Evolutionary conservation across 2,113 vertebrate species (phyloP).

Genomic region (Aphelocoma coerulescens): DNA sequence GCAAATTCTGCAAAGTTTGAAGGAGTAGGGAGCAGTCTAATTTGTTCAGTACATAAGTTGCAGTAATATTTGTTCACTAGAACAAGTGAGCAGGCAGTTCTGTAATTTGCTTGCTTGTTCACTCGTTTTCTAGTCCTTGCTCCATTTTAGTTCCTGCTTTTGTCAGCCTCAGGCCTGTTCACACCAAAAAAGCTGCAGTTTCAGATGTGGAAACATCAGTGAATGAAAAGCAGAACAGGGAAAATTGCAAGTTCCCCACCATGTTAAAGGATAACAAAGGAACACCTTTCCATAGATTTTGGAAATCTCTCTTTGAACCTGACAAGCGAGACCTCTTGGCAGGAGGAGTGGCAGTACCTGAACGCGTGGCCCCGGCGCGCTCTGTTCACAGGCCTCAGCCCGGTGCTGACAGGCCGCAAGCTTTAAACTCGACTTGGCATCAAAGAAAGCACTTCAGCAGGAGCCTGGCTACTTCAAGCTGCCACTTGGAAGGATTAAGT

Average conservation of each 20-base stretch:
- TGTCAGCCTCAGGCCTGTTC: neutral
- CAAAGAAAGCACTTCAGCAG: neutral
- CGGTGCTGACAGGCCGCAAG: neutral
- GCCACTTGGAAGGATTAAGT: slow-evolving; percentile 11
- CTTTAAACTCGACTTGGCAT: neutral
- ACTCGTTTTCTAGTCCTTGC: neutral
- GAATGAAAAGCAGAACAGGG: neutral
- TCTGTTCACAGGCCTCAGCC: neutral
- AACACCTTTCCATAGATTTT: neutral
- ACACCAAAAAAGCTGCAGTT: neutral
- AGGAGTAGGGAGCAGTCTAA: neutral
- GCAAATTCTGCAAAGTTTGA: neutral
- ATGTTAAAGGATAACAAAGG: neutral
- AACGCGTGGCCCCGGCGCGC: neutral
- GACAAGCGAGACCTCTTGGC: no score
- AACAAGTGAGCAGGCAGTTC: neutral
- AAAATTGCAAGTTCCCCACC: neutral
- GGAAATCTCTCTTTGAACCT: fast-evolving
- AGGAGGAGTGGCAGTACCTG: neutral
- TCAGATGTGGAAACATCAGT: neutral
- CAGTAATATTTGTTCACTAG: neutral
- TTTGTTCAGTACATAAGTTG: neutral
- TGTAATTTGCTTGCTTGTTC: neutral
- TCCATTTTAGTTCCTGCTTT: neutral
- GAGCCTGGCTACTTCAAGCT: neutral